A percentile compares a stretch with the other conserved stretches of the same genome.
phyloP scores from a whole-genome alignment of 2,113 vertebrate species.

The Rhinogobius similis region DNA sequence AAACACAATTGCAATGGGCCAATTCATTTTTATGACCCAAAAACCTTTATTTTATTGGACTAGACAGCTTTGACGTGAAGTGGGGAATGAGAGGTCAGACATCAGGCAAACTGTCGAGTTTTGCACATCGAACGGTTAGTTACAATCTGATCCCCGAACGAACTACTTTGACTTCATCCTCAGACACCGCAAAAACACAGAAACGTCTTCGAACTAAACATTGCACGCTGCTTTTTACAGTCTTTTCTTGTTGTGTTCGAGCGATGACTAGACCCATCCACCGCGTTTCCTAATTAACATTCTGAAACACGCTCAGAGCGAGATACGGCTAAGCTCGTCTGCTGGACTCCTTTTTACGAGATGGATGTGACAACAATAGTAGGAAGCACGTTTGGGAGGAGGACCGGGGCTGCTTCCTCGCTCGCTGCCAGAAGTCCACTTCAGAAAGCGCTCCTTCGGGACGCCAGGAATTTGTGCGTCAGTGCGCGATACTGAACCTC shows the following conservation, averaged over 20 bases:
- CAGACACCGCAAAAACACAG: neutral
- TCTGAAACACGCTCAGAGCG: constrained; percentile 19
- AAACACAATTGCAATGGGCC: too few species aligned
- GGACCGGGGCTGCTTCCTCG: constrained; percentile 62
- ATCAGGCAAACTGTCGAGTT: too few species aligned
- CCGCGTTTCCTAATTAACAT: constrained; percentile 9
- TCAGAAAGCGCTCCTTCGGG: constrained; percentile 41
- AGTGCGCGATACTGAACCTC: constrained; percentile 35
- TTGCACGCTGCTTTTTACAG: neutral
- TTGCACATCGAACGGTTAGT: too few species aligned
- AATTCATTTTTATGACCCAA: too few species aligned
- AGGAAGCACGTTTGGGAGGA: constrained; percentile 69
- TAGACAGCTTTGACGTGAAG: too few species aligned
- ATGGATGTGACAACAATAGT: constrained; percentile 66
- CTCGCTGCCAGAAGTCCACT: constrained; percentile 40
- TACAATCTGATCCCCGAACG: too few species aligned
- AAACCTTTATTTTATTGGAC: too few species aligned
- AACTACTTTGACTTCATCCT: neutral
- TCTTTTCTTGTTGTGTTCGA: neutral
- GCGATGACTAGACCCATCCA: neutral
- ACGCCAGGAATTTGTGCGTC: constrained; percentile 55
- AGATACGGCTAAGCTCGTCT: neutral
- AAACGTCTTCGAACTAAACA: neutral
- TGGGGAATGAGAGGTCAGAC: too few species aligned
- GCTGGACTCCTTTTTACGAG: constrained; percentile 30